Base-by-base conservation (phyloP, 2,113 vertebrate genomes). In the Melanotaenia duboulayi region DNA sequence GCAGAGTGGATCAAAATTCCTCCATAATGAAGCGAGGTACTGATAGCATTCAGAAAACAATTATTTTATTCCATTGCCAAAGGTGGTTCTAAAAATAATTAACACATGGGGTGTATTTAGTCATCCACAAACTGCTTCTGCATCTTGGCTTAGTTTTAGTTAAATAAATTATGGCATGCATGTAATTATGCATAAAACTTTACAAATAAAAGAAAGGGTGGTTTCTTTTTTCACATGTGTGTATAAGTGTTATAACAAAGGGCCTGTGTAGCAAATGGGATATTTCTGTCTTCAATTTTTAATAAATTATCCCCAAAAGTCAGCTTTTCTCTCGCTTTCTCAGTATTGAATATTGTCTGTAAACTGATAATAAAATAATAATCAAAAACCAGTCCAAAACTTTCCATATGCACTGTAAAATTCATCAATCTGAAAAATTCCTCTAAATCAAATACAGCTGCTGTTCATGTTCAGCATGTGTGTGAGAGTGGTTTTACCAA, bases 401-500 rank as follows among this genome's bases (percentile, higher is more conserved):
- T 12, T 6, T 10, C 32, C 3, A 11, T 22, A 39, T 6, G 17
- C n/a, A 20, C 3, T n/a, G 7, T 8, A 48, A 2, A 48, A 48
- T n/a, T 48, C 17, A 48, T 54, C 54, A 51, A 50, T 13, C 7
- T 4, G 35, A 49, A 49, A 54, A 46, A 67, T 25, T 59, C 42
- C 20, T 37, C 16, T 42, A 11, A 59, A 77, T 75, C 7, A 74
- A 81, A 66, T 77, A 23, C 7, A 20, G 10, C 13, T 1, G 0
- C 44, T 11, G 57, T 56, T 7, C 44, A 44, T 60, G 51, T 70
- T 28, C n/a, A 12, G 24, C 1, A 4, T 46, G 16, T 19, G 28
- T 60, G 52, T 37, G 65, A 44, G 48, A 7, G 32, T 23, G 23
- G 49, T 52, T 8, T 56, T 23, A 78, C 89, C 56, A 58, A 99